Percentiles rank a stretch among this genome's conserved stretches.
Evolutionary conservation across 92 coral and sea anemone species (phyloP).

Genomic region (Chrysogorgia sp.): DNA sequence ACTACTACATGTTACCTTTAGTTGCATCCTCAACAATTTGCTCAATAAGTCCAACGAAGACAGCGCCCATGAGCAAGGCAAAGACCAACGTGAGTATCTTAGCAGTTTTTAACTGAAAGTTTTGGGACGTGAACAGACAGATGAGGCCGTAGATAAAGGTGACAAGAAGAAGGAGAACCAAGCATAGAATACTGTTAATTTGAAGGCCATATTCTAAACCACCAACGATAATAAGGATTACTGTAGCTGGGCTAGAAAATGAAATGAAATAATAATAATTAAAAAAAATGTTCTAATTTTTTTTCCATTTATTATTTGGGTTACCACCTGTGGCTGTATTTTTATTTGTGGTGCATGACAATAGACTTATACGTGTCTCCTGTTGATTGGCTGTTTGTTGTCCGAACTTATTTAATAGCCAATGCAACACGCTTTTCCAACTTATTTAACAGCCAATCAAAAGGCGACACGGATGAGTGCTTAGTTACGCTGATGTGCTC

Average conservation of each 20-base stretch:
- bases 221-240: slow-evolving; percentile 76
- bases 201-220: slow-evolving; percentile 56
- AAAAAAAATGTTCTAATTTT: too few species aligned
- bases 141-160: slow-evolving; percentile 67
- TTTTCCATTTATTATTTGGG: too few species aligned
- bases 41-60: slow-evolving; percentile 72
- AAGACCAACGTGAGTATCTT: slow-evolving; percentile 72
- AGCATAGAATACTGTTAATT: neutral
- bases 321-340: too few species aligned
- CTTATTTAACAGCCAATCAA: too few species aligned
- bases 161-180: slow-evolving; percentile 51
- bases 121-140: slow-evolving; percentile 86
- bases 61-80: slow-evolving; percentile 78
- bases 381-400: too few species aligned
- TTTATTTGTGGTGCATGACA: too few species aligned
- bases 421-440: too few species aligned
- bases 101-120: slow-evolving; percentile 86
- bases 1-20: neutral
- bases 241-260: slow-evolving; percentile 86
- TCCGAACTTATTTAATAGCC: too few species aligned
- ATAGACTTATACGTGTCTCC: too few species aligned
- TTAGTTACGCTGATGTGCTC: too few species aligned
- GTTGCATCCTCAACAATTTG: slow-evolving; percentile 34
- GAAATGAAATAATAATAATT: neutral
- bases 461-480: too few species aligned